phyloP scores from a whole-genome alignment of 2,113 vertebrate species.

The Isurus oxyrinchus region DNA sequence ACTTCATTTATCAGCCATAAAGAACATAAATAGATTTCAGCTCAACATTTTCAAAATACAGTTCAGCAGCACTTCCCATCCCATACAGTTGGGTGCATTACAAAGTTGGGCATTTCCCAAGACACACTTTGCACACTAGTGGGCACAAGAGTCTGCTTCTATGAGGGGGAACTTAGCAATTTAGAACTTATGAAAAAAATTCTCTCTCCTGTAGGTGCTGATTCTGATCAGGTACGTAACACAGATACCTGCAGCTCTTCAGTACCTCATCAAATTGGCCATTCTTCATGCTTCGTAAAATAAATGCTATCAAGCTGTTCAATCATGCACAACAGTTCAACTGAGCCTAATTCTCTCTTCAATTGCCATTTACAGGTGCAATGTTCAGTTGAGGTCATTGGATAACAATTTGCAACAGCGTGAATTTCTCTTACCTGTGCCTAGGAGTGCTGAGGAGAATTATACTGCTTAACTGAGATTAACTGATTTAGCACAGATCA shows the following conservation, averaged over 20 bases:
- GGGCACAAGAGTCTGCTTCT: neutral
- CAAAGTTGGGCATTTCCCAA: neutral
- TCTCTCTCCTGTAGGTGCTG: neutral
- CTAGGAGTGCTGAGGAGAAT: neutral
- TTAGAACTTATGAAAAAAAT: neutral
- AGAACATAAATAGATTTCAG: slow-evolving; percentile 22
- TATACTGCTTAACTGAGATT: neutral
- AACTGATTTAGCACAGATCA: neutral
- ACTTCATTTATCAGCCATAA: slow-evolving; percentile 8
- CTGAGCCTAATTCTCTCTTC: neutral
- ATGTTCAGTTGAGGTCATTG: neutral
- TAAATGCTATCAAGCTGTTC: neutral
- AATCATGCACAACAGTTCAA: neutral
- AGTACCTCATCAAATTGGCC: neutral
- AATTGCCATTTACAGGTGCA: neutral
- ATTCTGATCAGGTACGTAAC: neutral
- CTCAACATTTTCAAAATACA: slow-evolving; percentile 23
- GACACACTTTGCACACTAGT: neutral
- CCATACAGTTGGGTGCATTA: neutral
- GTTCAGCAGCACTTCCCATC: neutral
- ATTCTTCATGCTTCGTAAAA: neutral
- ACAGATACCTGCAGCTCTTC: neutral
- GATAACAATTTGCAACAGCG: neutral
- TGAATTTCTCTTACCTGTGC: neutral
- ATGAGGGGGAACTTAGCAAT: neutral